A percentile compares a stretch with the other conserved stretches of the same genome.
These are phyloP conservation scores for Troilus luridus DNA, from an alignment of 2,888 invertebrate species.

Conservation along the genomic window DNA sequence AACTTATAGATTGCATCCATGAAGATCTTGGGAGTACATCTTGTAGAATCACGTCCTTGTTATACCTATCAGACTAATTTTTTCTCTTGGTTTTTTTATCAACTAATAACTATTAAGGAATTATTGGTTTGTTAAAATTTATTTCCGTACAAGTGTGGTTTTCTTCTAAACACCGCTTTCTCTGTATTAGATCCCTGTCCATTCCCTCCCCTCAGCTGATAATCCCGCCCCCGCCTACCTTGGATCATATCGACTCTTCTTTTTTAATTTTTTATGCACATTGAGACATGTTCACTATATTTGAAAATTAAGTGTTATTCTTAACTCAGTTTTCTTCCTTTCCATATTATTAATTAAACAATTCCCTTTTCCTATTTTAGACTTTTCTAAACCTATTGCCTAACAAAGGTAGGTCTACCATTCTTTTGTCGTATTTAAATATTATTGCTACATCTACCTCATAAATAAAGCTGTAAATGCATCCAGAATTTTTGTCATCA, in stretches of 20 bases:
- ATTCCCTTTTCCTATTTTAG: background rate
- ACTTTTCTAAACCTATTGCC: background rate
- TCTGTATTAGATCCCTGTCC: background rate
- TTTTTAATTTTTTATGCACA: constrained; percentile 8
- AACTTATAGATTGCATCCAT: too few relatives aligned
- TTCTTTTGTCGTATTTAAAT: background rate
- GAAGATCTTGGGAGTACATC: too few relatives aligned
- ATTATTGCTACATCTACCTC: background rate
- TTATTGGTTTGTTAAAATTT: too few relatives aligned
- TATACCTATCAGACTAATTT: too few relatives aligned
- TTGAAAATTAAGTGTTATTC: constrained; percentile 11
- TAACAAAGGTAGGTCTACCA: background rate
- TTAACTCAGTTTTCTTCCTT: constrained; percentile 44
- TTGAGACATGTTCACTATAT: background rate
- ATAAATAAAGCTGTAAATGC: background rate
- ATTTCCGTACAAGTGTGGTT: too few relatives aligned
- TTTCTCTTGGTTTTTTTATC: too few relatives aligned
- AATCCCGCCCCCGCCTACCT: background rate
- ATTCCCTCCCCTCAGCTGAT: background rate
- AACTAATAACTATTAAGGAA: too few relatives aligned
- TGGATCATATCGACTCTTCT: background rate
- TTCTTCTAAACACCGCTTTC: background rate
- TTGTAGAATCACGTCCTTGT: too few relatives aligned
- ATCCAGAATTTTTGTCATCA: background rate
- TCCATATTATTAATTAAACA: background rate